These are phyloP conservation scores for Phania funesta DNA, from an alignment of 2,888 invertebrate species.

Conservation along the genomic window DNA sequence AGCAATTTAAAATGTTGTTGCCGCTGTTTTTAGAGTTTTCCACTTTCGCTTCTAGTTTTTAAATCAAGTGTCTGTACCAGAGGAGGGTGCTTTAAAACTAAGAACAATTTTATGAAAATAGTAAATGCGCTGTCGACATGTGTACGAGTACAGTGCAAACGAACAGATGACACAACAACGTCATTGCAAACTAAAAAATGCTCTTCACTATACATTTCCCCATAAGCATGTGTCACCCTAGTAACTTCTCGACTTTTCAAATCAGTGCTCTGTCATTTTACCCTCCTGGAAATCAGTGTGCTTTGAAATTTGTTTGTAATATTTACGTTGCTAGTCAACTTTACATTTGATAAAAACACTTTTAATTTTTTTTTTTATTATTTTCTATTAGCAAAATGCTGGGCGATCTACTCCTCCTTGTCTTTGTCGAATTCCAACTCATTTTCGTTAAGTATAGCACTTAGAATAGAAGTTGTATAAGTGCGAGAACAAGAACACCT, in stretches of 20 bases:
- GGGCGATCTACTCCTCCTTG: not conserved
- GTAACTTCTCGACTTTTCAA: not conserved
- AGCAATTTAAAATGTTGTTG: slow-evolving; percentile 74
- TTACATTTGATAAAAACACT: slow-evolving; percentile 4
- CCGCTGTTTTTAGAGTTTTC: slow-evolving; percentile 1
- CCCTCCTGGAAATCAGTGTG: not conserved
- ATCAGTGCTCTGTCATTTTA: not conserved
- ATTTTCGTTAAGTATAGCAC: slow-evolving; percentile 47
- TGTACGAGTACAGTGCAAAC: too few relatives aligned
- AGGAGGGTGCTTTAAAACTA: not conserved
- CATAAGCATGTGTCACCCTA: not conserved
- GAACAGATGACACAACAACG: too few relatives aligned
- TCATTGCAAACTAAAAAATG: too few relatives aligned
- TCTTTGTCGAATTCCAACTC: slow-evolving; percentile 31
- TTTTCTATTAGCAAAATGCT: slow-evolving; percentile 26
- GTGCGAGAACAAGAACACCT: slow-evolving; percentile 19
- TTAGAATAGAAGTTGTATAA: slow-evolving; percentile 22
- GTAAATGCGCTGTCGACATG: slow-evolving; percentile 3
- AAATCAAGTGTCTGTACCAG: slow-evolving; percentile 49
- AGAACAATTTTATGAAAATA: slow-evolving; percentile 3
- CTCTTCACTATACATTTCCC: too few relatives aligned
- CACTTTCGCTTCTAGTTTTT: slow-evolving; percentile 28
- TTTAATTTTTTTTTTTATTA: slow-evolving; percentile 5
- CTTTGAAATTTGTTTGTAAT: not conserved
- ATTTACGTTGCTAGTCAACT: not conserved